Percentiles rank a stretch among this genome's conserved stretches.
These are phyloP conservation scores for Yponomeuta cagnagella DNA, from an alignment of 2,888 invertebrate genomes.

Conservation along the genomic window DNA sequence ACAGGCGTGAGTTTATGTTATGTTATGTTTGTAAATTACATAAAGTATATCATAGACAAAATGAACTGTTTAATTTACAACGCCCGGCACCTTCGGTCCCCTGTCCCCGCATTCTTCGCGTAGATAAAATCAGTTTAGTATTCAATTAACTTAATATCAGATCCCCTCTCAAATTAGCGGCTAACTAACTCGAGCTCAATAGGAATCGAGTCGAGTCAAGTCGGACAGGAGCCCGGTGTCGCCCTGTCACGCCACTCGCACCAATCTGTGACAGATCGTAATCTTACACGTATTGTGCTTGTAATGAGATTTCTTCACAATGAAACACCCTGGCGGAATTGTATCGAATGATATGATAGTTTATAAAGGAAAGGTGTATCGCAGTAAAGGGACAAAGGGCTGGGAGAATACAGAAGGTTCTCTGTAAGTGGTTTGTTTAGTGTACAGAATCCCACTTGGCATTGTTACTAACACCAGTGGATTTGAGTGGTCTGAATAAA, in stretches of 20 bases:
- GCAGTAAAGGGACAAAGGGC: neutral
- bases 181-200: neutral
- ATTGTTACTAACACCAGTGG: too few species aligned
- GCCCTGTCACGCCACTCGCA: neutral
- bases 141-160: neutral
- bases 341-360: neutral
- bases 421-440: neutral
- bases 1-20: too few species aligned
- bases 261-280: neutral
- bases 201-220: neutral
- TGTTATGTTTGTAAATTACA: too few species aligned
- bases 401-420: neutral
- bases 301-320: neutral
- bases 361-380: neutral
- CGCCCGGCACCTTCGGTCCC: too few species aligned
- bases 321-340: neutral
- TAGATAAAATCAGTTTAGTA: neutral
- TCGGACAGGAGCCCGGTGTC: neutral
- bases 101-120: too few species aligned
- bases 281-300: constrained; percentile 1
- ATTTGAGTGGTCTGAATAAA: too few species aligned
- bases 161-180: neutral
- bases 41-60: too few species aligned
- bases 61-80: too few species aligned
- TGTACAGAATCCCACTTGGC: neutral